Conservation (phyloP, 2,797 vertebrate genomes). For the Hafferia zeledoni region DNA sequence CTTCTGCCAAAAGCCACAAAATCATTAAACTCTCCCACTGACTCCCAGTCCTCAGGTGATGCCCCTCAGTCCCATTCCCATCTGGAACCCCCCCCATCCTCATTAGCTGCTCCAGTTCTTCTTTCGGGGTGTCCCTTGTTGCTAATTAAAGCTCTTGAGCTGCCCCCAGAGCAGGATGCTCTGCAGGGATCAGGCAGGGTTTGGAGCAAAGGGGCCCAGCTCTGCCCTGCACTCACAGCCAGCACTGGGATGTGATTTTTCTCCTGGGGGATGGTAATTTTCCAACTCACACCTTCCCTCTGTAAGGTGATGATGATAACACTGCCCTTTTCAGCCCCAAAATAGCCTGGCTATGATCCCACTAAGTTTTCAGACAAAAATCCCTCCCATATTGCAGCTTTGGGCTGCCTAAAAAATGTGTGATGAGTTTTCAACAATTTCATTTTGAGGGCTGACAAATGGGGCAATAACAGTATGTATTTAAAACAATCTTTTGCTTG, state of each 20-base stretch:
- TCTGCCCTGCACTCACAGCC: background rate
- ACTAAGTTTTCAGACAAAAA: background rate
- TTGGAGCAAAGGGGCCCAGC: background rate
- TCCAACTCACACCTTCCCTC: background rate
- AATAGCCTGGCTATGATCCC: background rate
- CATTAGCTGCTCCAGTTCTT: background rate
- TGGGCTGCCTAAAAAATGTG: fast-evolving
- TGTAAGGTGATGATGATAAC: background rate
- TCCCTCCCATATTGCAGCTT: background rate
- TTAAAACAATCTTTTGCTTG: background rate
- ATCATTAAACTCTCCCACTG: background rate
- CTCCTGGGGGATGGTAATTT: background rate
- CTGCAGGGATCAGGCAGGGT: background rate
- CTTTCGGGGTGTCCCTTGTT: background rate
- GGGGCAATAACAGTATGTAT: fast-evolving
- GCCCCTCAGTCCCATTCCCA: background rate
- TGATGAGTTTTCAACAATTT: background rate
- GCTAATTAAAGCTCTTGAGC: background rate
- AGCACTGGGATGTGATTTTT: background rate
- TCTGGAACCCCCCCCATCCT: background rate
- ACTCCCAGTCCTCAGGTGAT: background rate
- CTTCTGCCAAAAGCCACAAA: background rate
- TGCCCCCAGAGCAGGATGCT: background rate
- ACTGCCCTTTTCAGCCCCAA: background rate
- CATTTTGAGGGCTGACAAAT: background rate